Base-by-base conservation (phyloP, 2,888 invertebrate genomes). In the Tetheella fluctuosa region DNA sequence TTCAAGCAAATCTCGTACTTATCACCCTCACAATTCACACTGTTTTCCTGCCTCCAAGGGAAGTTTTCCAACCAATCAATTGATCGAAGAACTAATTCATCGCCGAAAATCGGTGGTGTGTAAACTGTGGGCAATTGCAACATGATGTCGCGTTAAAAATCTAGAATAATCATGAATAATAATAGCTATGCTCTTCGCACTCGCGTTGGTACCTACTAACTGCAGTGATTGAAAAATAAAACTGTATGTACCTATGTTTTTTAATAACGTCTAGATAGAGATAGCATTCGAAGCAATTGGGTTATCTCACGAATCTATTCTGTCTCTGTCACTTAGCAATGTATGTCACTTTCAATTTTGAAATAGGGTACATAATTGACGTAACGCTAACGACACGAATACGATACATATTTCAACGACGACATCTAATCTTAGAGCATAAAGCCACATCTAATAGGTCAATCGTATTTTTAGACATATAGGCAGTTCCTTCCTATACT, bases 11-110 rank as follows among this genome's bases (percentile, higher is more conserved):
- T 82, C 71, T 86, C 85, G 62, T 85, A 89, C 64, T 76, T 85
- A 68, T 86, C 82, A 39, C 76, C 76, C 15, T 81, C 76, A 1
- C 64, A 71, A 58, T 73, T 80, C 15, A 84, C 65, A 0, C 70
- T 64, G 52, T 81, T 82, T 59, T 86, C 87, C 63, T 87, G 82
- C 61, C 78, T 77, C 88, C 89, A 88, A 5, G 86, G 88, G 53
- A 88, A 84, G 63, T 86, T 85, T 64, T 87, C 90, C 28, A 89
- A 64, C 89, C 89, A 89, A 64, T 90, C 90, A 55, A 90, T 83
- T 1, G 90, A 90, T 55, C 82, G 81, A 48, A 90, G 66, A 23
- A 89, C 71, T 17, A 86, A 68, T 70, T 90, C 90, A 63, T 89
- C 89, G 2, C 85, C 88, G 66, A 87, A 84, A 61, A 79, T 68